These are phyloP conservation scores for Aspidoscelis tigris DNA, from an alignment of 2,113 vertebrate genomes.

Conservation along the genomic window DNA sequence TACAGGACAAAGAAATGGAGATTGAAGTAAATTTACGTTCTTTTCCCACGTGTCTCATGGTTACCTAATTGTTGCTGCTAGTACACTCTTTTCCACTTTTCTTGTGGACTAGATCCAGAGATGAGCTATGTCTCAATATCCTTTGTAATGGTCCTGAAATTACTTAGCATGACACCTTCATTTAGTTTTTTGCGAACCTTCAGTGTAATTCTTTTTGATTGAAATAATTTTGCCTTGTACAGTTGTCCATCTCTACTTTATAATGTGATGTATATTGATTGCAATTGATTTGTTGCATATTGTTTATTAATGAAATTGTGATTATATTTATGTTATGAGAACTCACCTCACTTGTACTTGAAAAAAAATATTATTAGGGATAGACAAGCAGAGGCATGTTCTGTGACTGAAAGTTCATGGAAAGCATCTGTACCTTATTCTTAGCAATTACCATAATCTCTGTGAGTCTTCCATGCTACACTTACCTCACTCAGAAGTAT, in stretches of 20 bases:
- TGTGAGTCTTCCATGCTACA: not conserved
- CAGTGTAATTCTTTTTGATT: too few species aligned
- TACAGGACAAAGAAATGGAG: not conserved
- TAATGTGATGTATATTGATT: too few species aligned
- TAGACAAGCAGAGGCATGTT: not conserved
- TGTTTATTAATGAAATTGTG: too few species aligned
- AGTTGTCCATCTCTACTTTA: too few species aligned
- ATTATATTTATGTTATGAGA: too few species aligned
- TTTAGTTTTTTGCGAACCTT: too few species aligned
- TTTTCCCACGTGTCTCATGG: not conserved
- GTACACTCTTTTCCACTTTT: not conserved
- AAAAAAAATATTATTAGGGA: too few species aligned
- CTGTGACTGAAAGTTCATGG: not conserved
- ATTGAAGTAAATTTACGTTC: not conserved
- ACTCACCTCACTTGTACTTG: too few species aligned
- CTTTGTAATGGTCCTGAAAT: too few species aligned
- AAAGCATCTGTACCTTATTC: not conserved
- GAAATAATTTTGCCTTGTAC: too few species aligned
- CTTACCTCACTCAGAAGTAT: not conserved
- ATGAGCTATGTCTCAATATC: not conserved
- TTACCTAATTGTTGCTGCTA: not conserved
- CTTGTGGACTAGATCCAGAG: not conserved
- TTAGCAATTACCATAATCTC: not conserved
- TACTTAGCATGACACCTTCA: too few species aligned
- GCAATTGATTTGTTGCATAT: too few species aligned